Evolutionary conservation across 2,797 vertebrate genomes (phyloP).

Genomic region (Sebastolobus altivelis): DNA sequence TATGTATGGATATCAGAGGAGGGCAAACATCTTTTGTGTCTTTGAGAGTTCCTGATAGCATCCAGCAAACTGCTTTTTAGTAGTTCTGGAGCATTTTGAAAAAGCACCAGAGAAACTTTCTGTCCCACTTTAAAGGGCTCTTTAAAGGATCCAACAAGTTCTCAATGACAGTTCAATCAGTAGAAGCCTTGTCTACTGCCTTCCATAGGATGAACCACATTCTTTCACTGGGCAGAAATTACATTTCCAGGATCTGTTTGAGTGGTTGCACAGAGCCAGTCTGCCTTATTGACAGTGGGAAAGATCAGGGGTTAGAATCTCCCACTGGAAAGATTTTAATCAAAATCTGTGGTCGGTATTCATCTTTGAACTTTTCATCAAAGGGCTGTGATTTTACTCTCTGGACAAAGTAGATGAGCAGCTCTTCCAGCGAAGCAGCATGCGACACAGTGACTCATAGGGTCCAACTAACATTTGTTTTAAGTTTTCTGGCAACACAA

Average conservation of each 20-base stretch:
- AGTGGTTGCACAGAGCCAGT: neutral
- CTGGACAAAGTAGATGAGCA: neutral
- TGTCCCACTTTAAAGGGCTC: no score
- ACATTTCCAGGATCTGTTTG: conserved; percentile 21
- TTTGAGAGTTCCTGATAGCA: neutral
- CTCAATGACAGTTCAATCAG: neutral
- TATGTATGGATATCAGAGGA: no score
- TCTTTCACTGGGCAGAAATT: conserved; percentile 13
- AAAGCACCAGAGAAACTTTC: no score
- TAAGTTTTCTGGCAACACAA: conserved; percentile 15
- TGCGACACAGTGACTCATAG: conserved; percentile 14
- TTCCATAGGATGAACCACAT: neutral
- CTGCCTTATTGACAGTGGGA: conserved; percentile 23
- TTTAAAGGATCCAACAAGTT: neutral
- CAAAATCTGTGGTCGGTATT: conserved; percentile 16
- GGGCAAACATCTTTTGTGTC: neutral
- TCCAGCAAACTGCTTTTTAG: no score
- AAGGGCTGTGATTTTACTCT: conserved; percentile 22
- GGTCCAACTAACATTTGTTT: conserved; percentile 14
- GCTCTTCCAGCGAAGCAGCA: conserved; percentile 15
- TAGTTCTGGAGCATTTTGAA: no score
- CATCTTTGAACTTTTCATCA: conserved; percentile 36
- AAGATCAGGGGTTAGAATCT: conserved; percentile 22
- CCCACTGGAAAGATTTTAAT: conserved; percentile 31
- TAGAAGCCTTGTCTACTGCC: neutral